phyloP scores from a whole-genome alignment of 2,113 vertebrate genomes.

The Climacteris rufus region DNA sequence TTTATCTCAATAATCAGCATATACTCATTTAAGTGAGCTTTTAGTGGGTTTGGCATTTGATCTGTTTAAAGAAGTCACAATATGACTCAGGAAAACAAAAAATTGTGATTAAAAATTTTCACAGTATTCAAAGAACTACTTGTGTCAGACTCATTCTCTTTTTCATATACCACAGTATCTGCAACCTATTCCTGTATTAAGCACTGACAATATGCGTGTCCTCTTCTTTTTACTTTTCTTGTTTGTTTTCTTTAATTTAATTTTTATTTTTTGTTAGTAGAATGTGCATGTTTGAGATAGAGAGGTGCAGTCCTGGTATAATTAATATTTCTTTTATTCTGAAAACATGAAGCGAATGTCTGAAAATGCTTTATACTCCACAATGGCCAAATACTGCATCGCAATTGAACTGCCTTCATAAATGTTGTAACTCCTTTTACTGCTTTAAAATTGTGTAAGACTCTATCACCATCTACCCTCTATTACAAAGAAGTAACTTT shows the following conservation, averaged over 20 bases:
- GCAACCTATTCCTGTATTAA: background rate
- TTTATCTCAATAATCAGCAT: background rate
- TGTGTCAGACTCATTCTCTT: background rate
- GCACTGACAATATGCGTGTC: background rate
- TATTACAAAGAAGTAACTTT: background rate
- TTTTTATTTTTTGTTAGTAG: background rate
- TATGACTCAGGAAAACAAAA: background rate
- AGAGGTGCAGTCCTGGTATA: background rate
- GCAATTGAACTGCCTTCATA: background rate
- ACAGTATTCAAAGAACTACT: background rate
- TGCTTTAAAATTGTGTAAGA: background rate
- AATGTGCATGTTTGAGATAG: background rate
- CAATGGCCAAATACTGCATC: background rate
- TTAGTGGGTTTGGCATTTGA: rapidly evolving
- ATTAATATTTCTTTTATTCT: background rate
- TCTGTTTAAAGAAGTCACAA: background rate
- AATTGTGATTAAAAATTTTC: background rate
- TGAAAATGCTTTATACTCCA: background rate
- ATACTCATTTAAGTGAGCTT: background rate
- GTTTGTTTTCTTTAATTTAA: background rate
- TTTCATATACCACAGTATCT: background rate
- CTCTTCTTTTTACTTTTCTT: background rate
- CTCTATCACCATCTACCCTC: background rate
- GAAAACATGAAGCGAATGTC: background rate
- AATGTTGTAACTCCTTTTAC: background rate